A percentile compares a stretch with the other conserved stretches of the same genome.
phyloP scores from a whole-genome alignment of 1,140 invertebrate species.

The Drosophila pseudoobscura region DNA sequence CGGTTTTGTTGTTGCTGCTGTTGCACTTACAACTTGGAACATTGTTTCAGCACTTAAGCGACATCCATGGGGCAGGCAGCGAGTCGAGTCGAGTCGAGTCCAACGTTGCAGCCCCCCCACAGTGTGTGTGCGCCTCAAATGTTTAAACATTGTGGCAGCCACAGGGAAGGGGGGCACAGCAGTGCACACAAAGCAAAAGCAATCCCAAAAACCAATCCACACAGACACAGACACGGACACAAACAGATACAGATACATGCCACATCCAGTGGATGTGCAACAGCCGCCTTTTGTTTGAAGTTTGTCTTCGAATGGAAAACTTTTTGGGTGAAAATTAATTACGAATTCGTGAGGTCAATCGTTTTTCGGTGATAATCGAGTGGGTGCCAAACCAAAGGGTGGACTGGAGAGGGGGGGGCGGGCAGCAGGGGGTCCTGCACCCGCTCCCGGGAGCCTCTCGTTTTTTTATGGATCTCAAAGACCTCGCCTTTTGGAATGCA shows the following conservation, averaged over 20 bases:
- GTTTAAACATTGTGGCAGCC: slow-evolving; percentile 74
- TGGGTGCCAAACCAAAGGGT: slow-evolving; percentile 63
- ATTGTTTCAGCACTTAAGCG: slow-evolving; percentile 82
- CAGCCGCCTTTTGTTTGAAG: slow-evolving; percentile 74
- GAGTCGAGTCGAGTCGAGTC: slow-evolving; percentile 4
- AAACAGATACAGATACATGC: background rate
- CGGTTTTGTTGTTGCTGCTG: slow-evolving; percentile 49
- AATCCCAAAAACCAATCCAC: slow-evolving; percentile 61
- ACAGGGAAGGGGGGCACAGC: slow-evolving; percentile 10
- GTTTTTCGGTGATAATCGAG: slow-evolving; percentile 81
- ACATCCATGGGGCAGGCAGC: slow-evolving; percentile 56
- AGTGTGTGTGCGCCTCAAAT: slow-evolving; percentile 63
- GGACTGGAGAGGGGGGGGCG: background rate
- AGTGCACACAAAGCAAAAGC: slow-evolving; percentile 49
- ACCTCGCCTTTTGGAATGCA: slow-evolving; percentile 20
- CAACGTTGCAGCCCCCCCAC: slow-evolving; percentile 53
- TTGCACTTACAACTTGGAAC: slow-evolving; percentile 80
- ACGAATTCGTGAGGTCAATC: slow-evolving; percentile 82
- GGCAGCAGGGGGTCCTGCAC: slow-evolving; percentile 29
- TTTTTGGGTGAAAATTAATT: slow-evolving; percentile 80
- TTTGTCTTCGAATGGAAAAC: slow-evolving; percentile 82
- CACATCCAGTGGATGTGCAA: background rate
- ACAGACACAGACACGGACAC: background rate
- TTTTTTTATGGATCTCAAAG: slow-evolving; percentile 25
- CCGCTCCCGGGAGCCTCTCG: too few relatives aligned